phyloP scores from a whole-genome alignment of 2,113 vertebrate species.

The Mormyrus lacerda region DNA sequence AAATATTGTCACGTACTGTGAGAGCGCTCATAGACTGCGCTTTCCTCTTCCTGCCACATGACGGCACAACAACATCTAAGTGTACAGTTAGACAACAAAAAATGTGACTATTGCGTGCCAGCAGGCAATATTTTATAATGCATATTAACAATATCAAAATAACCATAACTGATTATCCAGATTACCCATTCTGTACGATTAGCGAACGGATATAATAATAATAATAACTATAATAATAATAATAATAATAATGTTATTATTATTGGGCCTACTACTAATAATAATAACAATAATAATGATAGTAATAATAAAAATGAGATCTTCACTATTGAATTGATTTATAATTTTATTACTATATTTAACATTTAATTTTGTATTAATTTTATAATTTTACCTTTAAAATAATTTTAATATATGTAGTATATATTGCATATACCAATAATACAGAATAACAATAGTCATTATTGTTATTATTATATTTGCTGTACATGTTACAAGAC shows the following conservation, averaged over 20 bases:
- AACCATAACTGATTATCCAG: not conserved
- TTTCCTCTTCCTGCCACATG: conserved; percentile 49
- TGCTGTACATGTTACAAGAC: not conserved
- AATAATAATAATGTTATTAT: too few species aligned
- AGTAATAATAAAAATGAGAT: too few species aligned
- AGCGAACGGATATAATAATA: not conserved
- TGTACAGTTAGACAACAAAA: not conserved
- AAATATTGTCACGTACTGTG: not conserved
- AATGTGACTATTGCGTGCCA: not conserved
- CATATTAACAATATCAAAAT: not conserved
- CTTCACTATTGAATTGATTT: too few species aligned
- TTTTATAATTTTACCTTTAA: not conserved
- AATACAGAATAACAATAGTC: not conserved
- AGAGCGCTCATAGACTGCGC: conserved; percentile 38
- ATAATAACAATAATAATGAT: too few species aligned
- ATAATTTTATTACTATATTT: too few species aligned
- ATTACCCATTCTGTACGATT: not conserved
- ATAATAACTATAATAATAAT: not conserved
- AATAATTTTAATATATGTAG: not conserved
- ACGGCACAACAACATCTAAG: conserved; percentile 55
- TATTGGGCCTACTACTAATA: not conserved
- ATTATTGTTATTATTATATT: not conserved
- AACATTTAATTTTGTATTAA: not conserved
- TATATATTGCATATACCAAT: not conserved
- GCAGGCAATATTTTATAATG: not conserved